Conservation (phyloP, 2,797 vertebrate genomes). For the Danio choprae region DNA sequence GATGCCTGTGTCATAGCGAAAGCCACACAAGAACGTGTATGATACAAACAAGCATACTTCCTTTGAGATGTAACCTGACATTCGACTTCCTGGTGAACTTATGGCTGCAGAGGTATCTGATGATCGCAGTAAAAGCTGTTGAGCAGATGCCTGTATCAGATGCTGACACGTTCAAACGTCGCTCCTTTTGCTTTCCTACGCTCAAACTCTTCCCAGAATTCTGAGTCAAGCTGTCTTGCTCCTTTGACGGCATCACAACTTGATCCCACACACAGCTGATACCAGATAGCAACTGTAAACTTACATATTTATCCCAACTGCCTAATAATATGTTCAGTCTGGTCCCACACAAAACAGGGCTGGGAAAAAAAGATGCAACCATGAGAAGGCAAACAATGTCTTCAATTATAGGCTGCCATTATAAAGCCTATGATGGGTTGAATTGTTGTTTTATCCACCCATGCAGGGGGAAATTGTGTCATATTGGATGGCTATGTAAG, state of each 20-base stretch:
- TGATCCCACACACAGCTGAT: conserved; percentile 57
- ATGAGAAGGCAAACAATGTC: conserved; percentile 16
- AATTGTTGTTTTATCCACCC: conserved; percentile 32
- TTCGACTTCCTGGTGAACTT: conserved; percentile 56
- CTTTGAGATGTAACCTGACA: conserved; percentile 50
- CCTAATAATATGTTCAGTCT: conserved; percentile 38
- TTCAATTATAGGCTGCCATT: conserved; percentile 18
- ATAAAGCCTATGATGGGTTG: conserved; percentile 12
- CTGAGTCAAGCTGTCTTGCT: conserved; percentile 60
- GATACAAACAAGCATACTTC: conserved; percentile 49
- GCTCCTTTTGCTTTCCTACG: conserved; percentile 15
- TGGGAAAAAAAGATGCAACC: neutral
- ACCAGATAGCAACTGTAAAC: conserved; percentile 42
- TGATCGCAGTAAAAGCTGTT: neutral
- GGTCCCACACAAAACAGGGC: conserved; percentile 19
- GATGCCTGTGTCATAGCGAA: conserved; percentile 57
- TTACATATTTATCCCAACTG: conserved; percentile 46
- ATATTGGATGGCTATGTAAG: neutral
- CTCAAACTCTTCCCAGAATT: conserved; percentile 47
- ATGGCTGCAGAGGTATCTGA: conserved; percentile 2
- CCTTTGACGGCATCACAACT: conserved; percentile 43
- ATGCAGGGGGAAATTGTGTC: conserved; percentile 2
- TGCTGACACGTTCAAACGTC: conserved; percentile 10
- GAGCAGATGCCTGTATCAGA: conserved; percentile 26
- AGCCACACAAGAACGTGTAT: conserved; percentile 48